Evolutionary conservation across 2,113 vertebrate species (phyloP).

Genomic region (Morone saxatilis): DNA sequence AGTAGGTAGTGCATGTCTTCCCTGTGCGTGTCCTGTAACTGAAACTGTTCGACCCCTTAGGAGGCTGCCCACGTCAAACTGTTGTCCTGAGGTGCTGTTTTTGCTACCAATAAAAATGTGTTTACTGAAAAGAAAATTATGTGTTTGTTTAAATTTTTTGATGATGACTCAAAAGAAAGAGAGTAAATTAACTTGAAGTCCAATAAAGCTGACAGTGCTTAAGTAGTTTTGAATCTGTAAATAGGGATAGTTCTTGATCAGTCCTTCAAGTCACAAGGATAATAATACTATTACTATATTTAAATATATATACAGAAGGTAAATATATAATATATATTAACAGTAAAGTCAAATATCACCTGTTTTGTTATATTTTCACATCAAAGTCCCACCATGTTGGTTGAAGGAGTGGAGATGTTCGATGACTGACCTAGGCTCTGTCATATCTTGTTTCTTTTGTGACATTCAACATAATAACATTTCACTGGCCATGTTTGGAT

Average conservation of each 20-base stretch:
- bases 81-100: slow-evolving; percentile 83
- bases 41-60: slow-evolving; percentile 72
- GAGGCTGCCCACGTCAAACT: slow-evolving; percentile 66
- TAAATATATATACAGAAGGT: no score
- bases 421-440: no score
- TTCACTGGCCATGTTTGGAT: not conserved
- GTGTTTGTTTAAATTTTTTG: slow-evolving; percentile 14
- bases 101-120: slow-evolving; percentile 86
- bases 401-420: not conserved
- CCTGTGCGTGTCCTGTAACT: slow-evolving; percentile 73
- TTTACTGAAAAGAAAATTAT: slow-evolving; percentile 75
- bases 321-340: no score
- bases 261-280: no score
- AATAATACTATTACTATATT: no score
- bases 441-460: not conserved
- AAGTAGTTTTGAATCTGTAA: not conserved
- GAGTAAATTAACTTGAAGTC: not conserved
- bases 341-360: no score
- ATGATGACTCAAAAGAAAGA: not conserved
- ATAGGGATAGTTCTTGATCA: no score
- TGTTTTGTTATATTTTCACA: no score
- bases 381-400: no score
- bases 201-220: not conserved
- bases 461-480: not conserved
- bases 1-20: slow-evolving; percentile 78